Base-by-base conservation (phyloP, 2,797 vertebrate species). In the Scolopax bukidnonensis region DNA sequence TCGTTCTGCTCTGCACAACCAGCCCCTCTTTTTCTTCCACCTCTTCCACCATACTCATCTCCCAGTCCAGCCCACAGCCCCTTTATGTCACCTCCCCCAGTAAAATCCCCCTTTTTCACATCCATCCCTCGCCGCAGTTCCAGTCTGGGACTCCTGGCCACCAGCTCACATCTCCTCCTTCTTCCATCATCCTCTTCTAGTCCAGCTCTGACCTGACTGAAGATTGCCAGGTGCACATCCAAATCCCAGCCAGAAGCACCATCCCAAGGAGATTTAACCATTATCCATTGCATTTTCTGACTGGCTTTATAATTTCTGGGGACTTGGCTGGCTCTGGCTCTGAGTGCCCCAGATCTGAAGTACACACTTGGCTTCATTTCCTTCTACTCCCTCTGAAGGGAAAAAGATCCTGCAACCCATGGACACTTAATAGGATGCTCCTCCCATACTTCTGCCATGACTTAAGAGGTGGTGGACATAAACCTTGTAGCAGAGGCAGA, bases 11-110 rank as follows among this genome's bases (percentile, higher is more conserved):
- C 67, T 41, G 40, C 54, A 16, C 45, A 32, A 25, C 36, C 47
- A 67, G 16, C 8, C 16, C n/a, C 30, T 56, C 61, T 18, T 51
- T 11, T 23, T 32, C 54, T 36, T n/a, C 60, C 2, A 0, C 30
- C 7, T 64, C 25, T n/a, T 11, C 11, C 1, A 1, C 36, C 1
- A 0, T 23, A 21, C 16, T 4, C 18, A 3, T 15, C 45, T 48
- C 28, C 47, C 24, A 6, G 43, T 25, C 38, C 59, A 38, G 63
- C 48, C 21, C 0, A 0, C 38, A 59, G 28, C 9, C 48, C 33
- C 38, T 51, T 74, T 33, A 28, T 53, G 36, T 53, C 67, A n/a
- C 16, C n/a, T 11, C 36, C n/a, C 20, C 11, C 16, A 8, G 24
- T 47, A 51, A 69, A 81, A 77, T 59, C 7, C 61, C 56, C 30